Evolutionary conservation across 2,113 vertebrate species (phyloP).

Genomic region (Ptilonorhynchus violaceus): DNA sequence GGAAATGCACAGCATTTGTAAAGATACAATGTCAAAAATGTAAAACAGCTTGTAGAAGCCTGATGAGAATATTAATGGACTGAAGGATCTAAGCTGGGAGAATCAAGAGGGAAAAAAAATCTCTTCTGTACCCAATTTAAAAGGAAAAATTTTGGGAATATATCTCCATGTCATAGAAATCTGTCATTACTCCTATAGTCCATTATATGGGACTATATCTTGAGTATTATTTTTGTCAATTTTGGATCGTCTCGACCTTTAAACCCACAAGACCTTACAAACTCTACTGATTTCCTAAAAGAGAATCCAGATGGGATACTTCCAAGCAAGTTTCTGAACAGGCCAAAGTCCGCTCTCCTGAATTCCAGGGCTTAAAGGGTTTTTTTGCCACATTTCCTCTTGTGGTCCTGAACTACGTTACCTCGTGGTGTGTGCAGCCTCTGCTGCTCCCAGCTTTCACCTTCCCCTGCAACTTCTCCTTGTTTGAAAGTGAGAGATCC

Average conservation of each 20-base stretch:
- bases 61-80: not conserved
- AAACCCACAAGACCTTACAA: not conserved
- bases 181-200: not conserved
- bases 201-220: not conserved
- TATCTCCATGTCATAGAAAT: not conserved
- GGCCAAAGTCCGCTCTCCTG: not conserved
- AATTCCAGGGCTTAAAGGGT: not conserved
- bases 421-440: not conserved
- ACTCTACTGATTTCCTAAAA: not conserved
- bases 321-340: not conserved
- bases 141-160: not conserved
- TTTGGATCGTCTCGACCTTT: not conserved
- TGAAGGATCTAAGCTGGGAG: not conserved
- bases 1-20: not conserved
- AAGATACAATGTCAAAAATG: not conserved
- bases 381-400: not conserved
- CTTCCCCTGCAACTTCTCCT: not conserved
- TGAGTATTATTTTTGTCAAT: accelerated
- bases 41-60: not conserved
- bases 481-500: not conserved
- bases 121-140: not conserved
- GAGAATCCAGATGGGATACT: not conserved
- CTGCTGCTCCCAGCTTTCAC: not conserved
- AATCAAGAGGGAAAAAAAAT: not conserved
- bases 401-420: not conserved